Base-by-base conservation (phyloP, 2,113 vertebrate species). In the Beaufortia kweichowensis region DNA sequence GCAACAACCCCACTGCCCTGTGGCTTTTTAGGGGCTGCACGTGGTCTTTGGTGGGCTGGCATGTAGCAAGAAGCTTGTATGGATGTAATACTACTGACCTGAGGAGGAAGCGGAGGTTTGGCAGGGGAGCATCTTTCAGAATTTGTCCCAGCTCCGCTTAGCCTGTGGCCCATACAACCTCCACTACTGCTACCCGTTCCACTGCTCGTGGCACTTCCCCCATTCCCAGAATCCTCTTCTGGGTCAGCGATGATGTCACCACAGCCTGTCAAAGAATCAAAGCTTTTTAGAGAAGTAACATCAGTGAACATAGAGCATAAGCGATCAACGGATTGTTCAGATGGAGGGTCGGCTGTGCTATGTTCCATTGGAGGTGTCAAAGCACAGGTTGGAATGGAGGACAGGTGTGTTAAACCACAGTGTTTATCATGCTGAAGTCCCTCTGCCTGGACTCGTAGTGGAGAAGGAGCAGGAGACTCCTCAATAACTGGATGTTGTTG, bases 201-300 rank as follows among this genome's bases (percentile, higher is more conserved):
- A 92, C 83, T 94, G 84, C 95, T 96, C 82, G 96, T 97, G 90
- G 93, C 94, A 86, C 96, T 96, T 82, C 94, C 95, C 59, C 86
- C 81, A 19, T 89, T 90, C 46, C 90, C 77, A n/a, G 82, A 76
- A 60, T 97, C 95, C 39, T 98, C 97, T 43, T 98, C 97, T 1
- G 87, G 94, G 84, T 99, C 97, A 31, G 96, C 97, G 84, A 97
- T 99, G 92, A 98, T 97, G 92, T 99, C 97, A 81, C 97, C 96
- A 48, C 97, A 99, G 87, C 97, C 97, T 64, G 97, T 99, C 87
- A 99, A 93, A 85, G 97, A 99, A 93, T 99, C 97, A 88, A 99
- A 99, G 92, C 97, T 99, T 91, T 99, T 99, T 83, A 99, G 93
- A 82, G 97, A 99, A 82, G 97, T 98, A 92, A 98, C 96, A 86